phyloP scores from a whole-genome alignment of 2,113 vertebrate species.

The Acrocephalus arundinaceus region DNA sequence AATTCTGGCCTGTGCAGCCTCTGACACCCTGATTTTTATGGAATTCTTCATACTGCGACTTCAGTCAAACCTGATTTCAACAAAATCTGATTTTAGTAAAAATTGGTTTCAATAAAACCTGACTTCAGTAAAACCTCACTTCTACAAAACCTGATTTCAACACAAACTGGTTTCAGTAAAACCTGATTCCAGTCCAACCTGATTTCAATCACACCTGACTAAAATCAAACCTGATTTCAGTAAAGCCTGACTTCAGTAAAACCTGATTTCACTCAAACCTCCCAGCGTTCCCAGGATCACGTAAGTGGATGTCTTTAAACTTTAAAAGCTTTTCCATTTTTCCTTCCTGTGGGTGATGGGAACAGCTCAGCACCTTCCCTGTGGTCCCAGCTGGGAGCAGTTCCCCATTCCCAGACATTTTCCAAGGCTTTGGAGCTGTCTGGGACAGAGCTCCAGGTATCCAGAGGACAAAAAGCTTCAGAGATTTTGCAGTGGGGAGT shows the following conservation, averaged over 20 bases:
- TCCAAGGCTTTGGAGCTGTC: neutral
- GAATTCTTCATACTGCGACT: neutral
- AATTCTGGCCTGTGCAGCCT: no score
- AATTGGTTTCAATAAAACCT: no score
- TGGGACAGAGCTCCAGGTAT: neutral
- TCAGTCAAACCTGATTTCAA: no score
- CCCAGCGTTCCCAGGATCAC: neutral
- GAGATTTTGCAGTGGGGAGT: neutral
- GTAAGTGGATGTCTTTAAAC: neutral
- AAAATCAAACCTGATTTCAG: fast-evolving
- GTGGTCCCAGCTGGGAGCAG: neutral
- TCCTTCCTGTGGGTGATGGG: neutral
- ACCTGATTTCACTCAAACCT: neutral
- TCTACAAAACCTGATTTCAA: neutral
- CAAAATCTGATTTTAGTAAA: neutral
- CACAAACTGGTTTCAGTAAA: neutral
- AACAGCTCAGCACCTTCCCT: fast-evolving
- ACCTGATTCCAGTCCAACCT: neutral
- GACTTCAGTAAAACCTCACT: no score
- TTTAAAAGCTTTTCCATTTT: fast-evolving
- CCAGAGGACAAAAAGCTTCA: neutral
- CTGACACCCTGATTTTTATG: neutral
- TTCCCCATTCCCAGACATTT: neutral
- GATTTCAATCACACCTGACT: neutral
- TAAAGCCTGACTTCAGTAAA: neutral